These are phyloP conservation scores for Drosophila rhopaloa DNA, from an alignment of 1,140 invertebrate genomes.

Conservation along the genomic window DNA sequence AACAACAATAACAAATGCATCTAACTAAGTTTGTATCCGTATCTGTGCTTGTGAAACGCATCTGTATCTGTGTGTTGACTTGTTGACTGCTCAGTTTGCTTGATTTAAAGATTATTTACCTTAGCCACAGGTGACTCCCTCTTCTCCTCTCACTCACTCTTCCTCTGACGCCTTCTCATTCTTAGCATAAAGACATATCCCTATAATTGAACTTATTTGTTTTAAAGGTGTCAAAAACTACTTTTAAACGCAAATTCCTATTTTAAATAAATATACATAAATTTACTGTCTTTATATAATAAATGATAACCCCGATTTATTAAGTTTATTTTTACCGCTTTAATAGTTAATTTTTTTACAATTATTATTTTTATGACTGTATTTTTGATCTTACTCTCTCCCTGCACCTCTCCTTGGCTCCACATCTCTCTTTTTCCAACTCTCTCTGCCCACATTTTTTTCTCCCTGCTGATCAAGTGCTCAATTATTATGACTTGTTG, in stretches of 20 bases:
- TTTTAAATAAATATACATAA: too few species aligned
- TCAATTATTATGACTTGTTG: constrained; percentile 76
- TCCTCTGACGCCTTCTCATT: too few species aligned
- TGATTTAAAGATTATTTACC: constrained; percentile 52
- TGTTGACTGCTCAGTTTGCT: constrained; percentile 64
- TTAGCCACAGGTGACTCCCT: constrained; percentile 6
- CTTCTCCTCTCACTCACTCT: not conserved
- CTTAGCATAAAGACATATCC: too few species aligned
- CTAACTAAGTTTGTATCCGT: constrained; percentile 15
- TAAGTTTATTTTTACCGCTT: too few species aligned
- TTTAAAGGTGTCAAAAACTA: too few species aligned
- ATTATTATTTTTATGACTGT: constrained; percentile 19
- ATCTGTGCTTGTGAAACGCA: constrained; percentile 18
- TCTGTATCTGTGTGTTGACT: constrained; percentile 58
- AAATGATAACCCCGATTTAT: too few species aligned
- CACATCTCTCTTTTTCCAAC: not conserved
- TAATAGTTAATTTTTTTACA: not conserved
- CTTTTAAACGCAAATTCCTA: too few species aligned
- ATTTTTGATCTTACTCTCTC: constrained; percentile 10
- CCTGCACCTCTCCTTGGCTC: not conserved
- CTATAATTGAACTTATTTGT: not conserved
- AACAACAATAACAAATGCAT: constrained; percentile 45
- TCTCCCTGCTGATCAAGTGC: constrained; percentile 67
- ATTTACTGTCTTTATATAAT: too few species aligned
- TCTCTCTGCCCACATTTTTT: not conserved